Percentiles rank a stretch among this genome's conserved stretches.
Conservation (phyloP, 2,888 invertebrate genomes). For the Dasypogon diadema region DNA sequence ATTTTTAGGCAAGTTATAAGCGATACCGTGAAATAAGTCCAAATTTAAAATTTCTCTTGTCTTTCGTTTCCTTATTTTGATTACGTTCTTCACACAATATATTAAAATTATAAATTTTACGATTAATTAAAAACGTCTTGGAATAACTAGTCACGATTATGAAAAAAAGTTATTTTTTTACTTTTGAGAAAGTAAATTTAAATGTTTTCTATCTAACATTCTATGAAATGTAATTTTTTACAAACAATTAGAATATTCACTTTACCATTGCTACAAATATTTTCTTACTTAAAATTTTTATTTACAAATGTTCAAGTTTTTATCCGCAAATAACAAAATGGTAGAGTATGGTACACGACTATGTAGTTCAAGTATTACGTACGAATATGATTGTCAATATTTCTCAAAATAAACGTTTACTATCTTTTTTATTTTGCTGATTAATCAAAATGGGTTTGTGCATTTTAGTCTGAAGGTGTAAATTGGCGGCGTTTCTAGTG, state of each 20-base stretch:
- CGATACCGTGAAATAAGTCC: too few species aligned
- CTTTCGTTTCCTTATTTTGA: neutral
- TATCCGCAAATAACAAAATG: constrained; percentile 14
- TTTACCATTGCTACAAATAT: constrained; percentile 51
- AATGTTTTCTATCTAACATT: constrained; percentile 36
- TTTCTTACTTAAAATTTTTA: constrained; percentile 35
- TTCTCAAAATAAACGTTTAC: too few species aligned
- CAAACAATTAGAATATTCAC: constrained; percentile 54
- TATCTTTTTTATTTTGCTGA: too few species aligned
- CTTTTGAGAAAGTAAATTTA: constrained; percentile 13
- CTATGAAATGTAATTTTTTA: constrained; percentile 46
- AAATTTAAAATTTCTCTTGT: neutral
- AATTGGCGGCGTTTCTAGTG: too few species aligned
- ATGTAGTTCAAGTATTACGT: constrained; percentile 10
- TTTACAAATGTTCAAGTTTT: constrained; percentile 16
- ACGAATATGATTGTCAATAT: constrained; percentile 34
- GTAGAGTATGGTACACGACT: constrained; percentile 13
- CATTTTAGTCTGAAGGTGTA: too few species aligned
- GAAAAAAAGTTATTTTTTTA: neutral
- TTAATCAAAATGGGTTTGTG: too few species aligned
- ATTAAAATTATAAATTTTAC: too few species aligned
- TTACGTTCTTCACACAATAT: too few species aligned
- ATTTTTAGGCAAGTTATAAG: neutral
- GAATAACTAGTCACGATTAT: neutral
- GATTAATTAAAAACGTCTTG: too few species aligned